Evolutionary conservation across 2,888 invertebrate genomes (phyloP).

Genomic region (Phyllotreta cruciferae): DNA sequence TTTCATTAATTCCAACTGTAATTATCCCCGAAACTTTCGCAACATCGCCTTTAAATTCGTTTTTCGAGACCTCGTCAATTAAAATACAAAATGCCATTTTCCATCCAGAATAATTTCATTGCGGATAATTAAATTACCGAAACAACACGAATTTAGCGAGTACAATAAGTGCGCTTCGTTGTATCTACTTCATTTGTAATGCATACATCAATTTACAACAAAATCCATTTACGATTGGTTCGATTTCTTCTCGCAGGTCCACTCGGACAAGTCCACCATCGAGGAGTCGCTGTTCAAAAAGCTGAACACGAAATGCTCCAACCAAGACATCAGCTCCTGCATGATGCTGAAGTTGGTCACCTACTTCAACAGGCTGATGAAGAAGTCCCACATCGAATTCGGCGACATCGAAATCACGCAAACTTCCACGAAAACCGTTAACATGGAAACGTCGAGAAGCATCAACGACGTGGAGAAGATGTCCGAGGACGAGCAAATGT

Average conservation of each 20-base stretch:
- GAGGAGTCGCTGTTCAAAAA: slow-evolving; percentile 79
- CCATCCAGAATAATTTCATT: no score
- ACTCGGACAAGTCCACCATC: slow-evolving; percentile 56
- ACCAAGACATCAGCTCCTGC: slow-evolving; percentile 80
- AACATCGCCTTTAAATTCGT: no score
- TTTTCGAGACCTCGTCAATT: no score
- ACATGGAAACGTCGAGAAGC: slow-evolving; percentile 58
- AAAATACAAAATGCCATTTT: no score
- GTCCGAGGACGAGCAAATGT: slow-evolving; percentile 65
- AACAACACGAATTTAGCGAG: no score
- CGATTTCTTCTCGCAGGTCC: slow-evolving; percentile 56
- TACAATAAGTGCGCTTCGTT: not conserved
- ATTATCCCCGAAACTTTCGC: no score
- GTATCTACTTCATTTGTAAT: no score
- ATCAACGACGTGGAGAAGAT: slow-evolving; percentile 56
- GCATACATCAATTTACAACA: no score
- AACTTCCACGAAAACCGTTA: slow-evolving; percentile 62
- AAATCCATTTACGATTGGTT: not conserved
- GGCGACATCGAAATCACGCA: slow-evolving; percentile 79
- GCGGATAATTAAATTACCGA: no score
- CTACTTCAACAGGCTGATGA: slow-evolving; percentile 81
- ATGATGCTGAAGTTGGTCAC: slow-evolving; percentile 83
- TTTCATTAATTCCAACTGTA: no score
- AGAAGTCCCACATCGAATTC: slow-evolving; percentile 80
- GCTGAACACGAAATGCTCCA: slow-evolving; percentile 78